phyloP scores from a whole-genome alignment of 2,888 invertebrate genomes.

The Eurois occulta region DNA sequence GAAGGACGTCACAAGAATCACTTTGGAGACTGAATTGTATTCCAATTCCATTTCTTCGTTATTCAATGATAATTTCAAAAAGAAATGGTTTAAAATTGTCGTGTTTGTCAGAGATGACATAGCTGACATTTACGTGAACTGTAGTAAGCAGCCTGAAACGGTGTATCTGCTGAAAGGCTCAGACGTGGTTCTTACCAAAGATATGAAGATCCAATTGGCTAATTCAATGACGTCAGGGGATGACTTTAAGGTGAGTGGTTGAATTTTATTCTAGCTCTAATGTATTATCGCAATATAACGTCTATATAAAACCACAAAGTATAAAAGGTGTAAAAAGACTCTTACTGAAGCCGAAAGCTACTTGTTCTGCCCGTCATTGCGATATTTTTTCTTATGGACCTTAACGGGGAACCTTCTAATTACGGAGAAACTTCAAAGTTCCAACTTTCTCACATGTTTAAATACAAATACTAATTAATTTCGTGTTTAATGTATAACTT shows the following conservation, averaged over 20 bases:
- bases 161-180: not conserved
- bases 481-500: too few relatives aligned
- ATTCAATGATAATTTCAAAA: constrained; percentile 24
- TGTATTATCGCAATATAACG: not conserved
- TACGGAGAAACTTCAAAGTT: too few relatives aligned
- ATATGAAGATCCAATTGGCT: constrained; percentile 39
- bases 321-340: too few relatives aligned
- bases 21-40: constrained; percentile 46
- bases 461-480: too few relatives aligned
- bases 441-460: too few relatives aligned
- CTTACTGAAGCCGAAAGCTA: too few relatives aligned
- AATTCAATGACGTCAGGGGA: not conserved
- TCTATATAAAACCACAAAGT: not conserved
- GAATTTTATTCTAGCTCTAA: not conserved
- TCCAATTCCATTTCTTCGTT: constrained; percentile 16
- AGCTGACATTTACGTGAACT: constrained; percentile 65
- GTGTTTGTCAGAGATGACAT: constrained; percentile 63
- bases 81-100: constrained; percentile 66
- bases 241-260: constrained; percentile 44
- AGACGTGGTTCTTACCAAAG: constrained; percentile 13
- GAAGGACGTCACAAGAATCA: constrained; percentile 54
- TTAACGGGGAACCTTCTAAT: too few relatives aligned
- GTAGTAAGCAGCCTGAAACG: constrained; percentile 37
- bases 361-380: too few relatives aligned
- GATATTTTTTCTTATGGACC: too few relatives aligned